Base-by-base conservation (phyloP, 30 jellyfish, hydroid and myxozoan genomes). In the Mastigias papua region DNA sequence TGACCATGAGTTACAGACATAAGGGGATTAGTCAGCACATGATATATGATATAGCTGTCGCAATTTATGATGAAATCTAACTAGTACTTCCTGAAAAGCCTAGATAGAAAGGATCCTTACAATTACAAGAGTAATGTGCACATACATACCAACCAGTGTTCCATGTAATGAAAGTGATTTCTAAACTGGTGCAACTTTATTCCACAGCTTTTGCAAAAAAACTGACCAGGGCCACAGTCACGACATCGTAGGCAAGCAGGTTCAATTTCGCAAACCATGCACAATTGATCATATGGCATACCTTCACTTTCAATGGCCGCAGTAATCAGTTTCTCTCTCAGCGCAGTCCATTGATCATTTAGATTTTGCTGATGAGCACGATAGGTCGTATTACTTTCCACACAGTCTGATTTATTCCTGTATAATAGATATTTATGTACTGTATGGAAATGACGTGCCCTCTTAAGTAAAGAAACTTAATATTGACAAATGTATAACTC, bases 131-230 rank as follows among this genome's bases (percentile, higher is more conserved):
- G n/a, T n/a, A n/a, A n/a, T n/a, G n/a, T n/a, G n/a, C n/a, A n/a
- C n/a, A n/a, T n/a, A n/a, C 82, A 27, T 70, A 70, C 82, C 82
- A 27, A 17, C 82, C 82, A 70, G 22, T 70, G 62, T 32, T 70
- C 82, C 34, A 70, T 70, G 32, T 27, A 70, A 32, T 70, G 82
- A 49, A 70, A 54, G 29, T 54, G 48, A 54, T 70, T 70, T 35
- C 82, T 70, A 27, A 19, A 29, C 82, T 54, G 34, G 63, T 70
- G 82, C 82, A 70, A 70, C 50, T 70, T 49, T 70, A 42, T 32
- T 29, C 62, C 82, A 70, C 82, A 70, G 19, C 46, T 62, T 17
- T 25, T 27, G 1, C 82, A 70, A 54, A 70, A 70, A 32, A 70
- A 70, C 31, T 70, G 82, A 35, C 31, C 63, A 31, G 64, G 29